Conservation (phyloP, 2,113 vertebrate species). For the Sapayoa aenigma region DNA sequence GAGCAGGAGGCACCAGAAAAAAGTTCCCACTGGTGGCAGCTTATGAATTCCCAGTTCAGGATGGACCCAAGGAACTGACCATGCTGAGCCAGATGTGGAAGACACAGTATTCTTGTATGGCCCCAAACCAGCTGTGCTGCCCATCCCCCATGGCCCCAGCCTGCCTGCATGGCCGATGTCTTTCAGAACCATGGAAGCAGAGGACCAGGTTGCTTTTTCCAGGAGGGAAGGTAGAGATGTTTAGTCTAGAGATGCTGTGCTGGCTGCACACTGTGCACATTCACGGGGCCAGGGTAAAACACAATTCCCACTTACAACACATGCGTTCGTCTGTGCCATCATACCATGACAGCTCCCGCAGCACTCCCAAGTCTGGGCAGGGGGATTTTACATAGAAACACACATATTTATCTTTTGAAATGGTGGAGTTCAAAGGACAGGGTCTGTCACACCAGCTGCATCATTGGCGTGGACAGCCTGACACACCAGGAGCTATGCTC, state of each 20-base stretch:
- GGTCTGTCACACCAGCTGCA: background rate
- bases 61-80: background rate
- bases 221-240: background rate
- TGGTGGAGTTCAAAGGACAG: background rate
- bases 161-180: accelerated
- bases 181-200: background rate
- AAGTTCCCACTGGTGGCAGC: background rate
- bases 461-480: accelerated
- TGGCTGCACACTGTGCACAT: background rate
- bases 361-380: background rate
- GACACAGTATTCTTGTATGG: accelerated
- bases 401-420: background rate
- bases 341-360: background rate
- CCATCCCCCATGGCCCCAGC: background rate
- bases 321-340: background rate
- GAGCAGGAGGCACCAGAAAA: background rate
- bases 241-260: accelerated
- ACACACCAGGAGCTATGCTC: background rate
- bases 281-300: background rate
- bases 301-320: accelerated
- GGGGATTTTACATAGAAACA: background rate
- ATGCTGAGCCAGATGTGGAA: background rate
- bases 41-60: background rate
- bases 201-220: background rate
- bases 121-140: background rate